phyloP scores from a whole-genome alignment of 2,113 vertebrate species.

The Scomber colias region DNA sequence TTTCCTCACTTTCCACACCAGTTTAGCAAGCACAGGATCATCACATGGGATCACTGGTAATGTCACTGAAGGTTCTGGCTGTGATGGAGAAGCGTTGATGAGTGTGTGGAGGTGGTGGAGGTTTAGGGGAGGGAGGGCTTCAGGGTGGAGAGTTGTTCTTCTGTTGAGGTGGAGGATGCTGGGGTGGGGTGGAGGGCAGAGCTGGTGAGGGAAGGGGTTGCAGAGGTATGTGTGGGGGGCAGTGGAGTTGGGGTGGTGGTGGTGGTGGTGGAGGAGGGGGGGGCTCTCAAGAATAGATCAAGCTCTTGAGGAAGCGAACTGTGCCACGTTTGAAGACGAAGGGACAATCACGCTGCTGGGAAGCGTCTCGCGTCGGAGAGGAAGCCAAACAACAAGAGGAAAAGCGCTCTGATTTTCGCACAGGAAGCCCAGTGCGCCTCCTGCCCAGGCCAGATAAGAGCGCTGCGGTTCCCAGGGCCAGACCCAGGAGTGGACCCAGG shows the following conservation, averaged over 20 bases:
- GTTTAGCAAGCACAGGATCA: slow-evolving; percentile 49
- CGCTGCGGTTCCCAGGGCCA: slow-evolving; percentile 94
- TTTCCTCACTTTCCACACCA: slow-evolving; percentile 63
- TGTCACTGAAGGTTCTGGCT: slow-evolving; percentile 73
- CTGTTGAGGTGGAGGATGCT: slow-evolving; percentile 58
- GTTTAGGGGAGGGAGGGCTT: not conserved
- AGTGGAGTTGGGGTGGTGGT: slow-evolving; percentile 58
- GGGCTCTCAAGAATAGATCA: slow-evolving; percentile 94
- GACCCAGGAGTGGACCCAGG: slow-evolving; percentile 88
- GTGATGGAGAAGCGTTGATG: slow-evolving; percentile 60
- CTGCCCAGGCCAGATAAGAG: slow-evolving; percentile 99
- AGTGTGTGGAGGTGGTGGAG: slow-evolving; percentile 45
- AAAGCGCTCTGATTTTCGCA: slow-evolving; percentile 99
- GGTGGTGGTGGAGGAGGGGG: slow-evolving; percentile 21
- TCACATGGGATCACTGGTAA: slow-evolving; percentile 47
- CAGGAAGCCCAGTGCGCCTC: slow-evolving; percentile 98
- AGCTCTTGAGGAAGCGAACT: slow-evolving; percentile 97
- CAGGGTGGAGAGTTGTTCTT: slow-evolving; percentile 45
- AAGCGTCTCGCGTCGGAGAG: slow-evolving; percentile 97
- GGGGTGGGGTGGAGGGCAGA: slow-evolving; percentile 65
- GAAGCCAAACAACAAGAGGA: slow-evolving; percentile 99
- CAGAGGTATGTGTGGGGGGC: slow-evolving; percentile 69
- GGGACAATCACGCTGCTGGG: slow-evolving; percentile 99
- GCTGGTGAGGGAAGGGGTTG: slow-evolving; percentile 66
- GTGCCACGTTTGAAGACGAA: slow-evolving; percentile 99